phyloP scores from a whole-genome alignment of 2,797 vertebrate genomes.

The Phylloscopus collybita region DNA sequence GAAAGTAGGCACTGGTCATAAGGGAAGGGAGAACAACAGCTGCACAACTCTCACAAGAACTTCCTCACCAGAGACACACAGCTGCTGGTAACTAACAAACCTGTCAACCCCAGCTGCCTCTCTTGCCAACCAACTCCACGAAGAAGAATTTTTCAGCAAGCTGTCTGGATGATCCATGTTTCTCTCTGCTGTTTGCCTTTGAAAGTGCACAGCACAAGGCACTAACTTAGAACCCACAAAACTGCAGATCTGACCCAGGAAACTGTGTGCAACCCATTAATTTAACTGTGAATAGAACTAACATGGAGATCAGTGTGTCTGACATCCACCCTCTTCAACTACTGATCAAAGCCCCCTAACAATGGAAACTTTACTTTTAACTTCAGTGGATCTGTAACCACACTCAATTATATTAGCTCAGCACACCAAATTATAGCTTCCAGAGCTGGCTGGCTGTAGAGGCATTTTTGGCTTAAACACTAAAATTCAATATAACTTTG shows the following conservation, averaged over 20 bases:
- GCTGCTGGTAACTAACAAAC: background rate
- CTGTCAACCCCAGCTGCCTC: background rate
- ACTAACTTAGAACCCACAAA: background rate
- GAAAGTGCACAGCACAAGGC: background rate
- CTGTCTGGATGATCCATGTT: rapidly evolving
- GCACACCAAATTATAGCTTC: background rate
- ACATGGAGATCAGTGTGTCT: background rate
- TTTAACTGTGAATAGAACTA: background rate
- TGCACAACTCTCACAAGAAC: background rate
- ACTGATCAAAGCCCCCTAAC: conserved; percentile 4
- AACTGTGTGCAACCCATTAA: background rate
- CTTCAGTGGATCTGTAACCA: background rate
- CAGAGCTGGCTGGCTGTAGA: background rate
- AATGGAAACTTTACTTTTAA: background rate
- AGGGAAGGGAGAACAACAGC: background rate
- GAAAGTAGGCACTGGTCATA: background rate
- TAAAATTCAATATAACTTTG: background rate
- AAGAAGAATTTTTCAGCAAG: background rate
- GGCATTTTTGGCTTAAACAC: background rate
- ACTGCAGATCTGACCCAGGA: background rate
- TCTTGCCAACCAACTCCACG: background rate
- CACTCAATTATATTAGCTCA: background rate
- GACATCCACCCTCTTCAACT: background rate
- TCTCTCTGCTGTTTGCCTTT: background rate
- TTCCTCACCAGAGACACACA: background rate